A percentile compares a stretch with the other conserved stretches of the same genome.
Evolutionary conservation across 2,113 vertebrate genomes (phyloP).

Genomic region (Salminus brasiliensis): DNA sequence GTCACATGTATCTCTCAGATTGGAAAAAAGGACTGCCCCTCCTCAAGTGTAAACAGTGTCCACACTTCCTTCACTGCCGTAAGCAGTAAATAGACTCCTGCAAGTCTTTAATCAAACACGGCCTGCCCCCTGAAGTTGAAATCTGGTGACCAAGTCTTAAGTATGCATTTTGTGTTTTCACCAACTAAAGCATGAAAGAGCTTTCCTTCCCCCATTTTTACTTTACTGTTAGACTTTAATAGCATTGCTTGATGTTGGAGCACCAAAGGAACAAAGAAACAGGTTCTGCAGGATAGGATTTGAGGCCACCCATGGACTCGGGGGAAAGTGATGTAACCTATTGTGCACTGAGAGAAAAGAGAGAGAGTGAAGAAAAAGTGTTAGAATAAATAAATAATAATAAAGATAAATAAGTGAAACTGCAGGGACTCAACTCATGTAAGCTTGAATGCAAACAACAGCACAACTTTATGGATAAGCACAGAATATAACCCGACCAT

Average conservation of each 20-base stretch:
- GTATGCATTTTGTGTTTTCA: not conserved
- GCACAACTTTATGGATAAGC: no score
- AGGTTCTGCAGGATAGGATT: constrained; percentile 66
- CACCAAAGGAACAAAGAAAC: constrained; percentile 69
- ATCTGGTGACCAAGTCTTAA: not conserved
- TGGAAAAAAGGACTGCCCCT: constrained; percentile 58
- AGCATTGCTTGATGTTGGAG: constrained; percentile 48
- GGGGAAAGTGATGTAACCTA: not conserved
- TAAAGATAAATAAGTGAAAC: no score
- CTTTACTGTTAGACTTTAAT: not conserved
- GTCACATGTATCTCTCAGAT: constrained; percentile 54
- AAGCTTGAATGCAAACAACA: no score
- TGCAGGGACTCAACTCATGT: no score
- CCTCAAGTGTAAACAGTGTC: constrained; percentile 59
- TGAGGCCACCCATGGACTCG: not conserved
- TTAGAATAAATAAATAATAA: not conserved
- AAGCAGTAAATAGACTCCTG: constrained; percentile 42
- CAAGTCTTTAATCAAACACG: constrained; percentile 27
- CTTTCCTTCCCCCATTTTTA: no score
- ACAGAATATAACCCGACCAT: no score
- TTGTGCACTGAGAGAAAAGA: not conserved
- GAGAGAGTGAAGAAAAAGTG: not conserved
- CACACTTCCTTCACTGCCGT: constrained; percentile 62
- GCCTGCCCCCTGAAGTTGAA: not conserved
- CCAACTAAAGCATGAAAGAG: constrained; percentile 23